Evolutionary conservation across 2,888 invertebrate genomes (phyloP), one percentile per base, ranked within the genome.

Genomic region (Zele albiditarsus): DNA sequence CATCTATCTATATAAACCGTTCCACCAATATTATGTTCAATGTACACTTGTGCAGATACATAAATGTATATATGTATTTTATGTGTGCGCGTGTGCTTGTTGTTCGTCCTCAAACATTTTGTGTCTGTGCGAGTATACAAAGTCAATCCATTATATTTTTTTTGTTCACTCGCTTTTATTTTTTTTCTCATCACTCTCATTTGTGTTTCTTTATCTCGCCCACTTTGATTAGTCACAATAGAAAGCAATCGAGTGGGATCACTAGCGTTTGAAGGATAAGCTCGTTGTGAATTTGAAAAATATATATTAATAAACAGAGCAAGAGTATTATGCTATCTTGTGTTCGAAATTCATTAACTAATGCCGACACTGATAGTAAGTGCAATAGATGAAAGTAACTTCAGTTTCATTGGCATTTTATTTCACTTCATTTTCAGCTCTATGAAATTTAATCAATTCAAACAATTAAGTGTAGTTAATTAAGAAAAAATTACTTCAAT

Each of bases 21-120:
- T 68, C 53, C 63, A 49, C 62, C 62, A 62, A 68, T 68, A 67
- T 60, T 60, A 69, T 69, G 20, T 53, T 69, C 63, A 28, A 42
- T 33, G 42, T 60, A 74, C 60, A 31, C 25, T 25, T 31, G 25
- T 28, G n/a, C 46, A 16, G 46, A 46, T 46, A 58, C 28, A 46
- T 66, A 60, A 5, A 68, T 23, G 12, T 65, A 28, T 25, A 27
- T 25, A 16, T 33, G 16, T 46, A 67, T 42, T n/a, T 60, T 42
- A 60, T 42, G 23, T 62, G 28, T 53, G 28, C 42, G 25, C 67
- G 57, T 58, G 72, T 60, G 49, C 68, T 60, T 75, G 67, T 60
- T 75, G 67, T 75, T 75, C 72, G 60, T 68, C 62, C 67, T 75
- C 75, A 72, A 75, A 72, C 75, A 75, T 75, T 71, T 66, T 46